phyloP scores from a whole-genome alignment of 2,888 invertebrate species.

The Xanthia togata region DNA sequence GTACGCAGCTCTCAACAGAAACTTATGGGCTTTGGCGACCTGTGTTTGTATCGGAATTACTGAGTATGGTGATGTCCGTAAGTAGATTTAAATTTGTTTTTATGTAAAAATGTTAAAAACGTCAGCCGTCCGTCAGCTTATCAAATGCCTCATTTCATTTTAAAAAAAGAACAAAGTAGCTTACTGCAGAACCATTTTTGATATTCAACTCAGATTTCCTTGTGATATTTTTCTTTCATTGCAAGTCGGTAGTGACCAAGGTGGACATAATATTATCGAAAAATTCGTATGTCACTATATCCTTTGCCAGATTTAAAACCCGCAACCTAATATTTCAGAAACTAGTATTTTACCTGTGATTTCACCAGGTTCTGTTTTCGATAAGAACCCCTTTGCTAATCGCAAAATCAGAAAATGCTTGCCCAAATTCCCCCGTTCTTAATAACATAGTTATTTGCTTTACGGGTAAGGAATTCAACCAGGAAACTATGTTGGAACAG shows the following conservation, averaged over 20 bases:
- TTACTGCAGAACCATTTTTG: no score
- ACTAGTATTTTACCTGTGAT: no score
- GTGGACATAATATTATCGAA: neutral
- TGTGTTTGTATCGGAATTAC: slow-evolving; percentile 41
- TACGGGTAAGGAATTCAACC: slow-evolving; percentile 3
- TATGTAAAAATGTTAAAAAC: neutral
- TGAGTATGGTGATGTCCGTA: slow-evolving; percentile 56
- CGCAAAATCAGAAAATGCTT: neutral
- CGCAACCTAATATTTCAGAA: no score
- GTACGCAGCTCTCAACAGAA: slow-evolving; percentile 52
- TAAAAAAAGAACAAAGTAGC: neutral
- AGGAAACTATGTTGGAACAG: slow-evolving; percentile 44
- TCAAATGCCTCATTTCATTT: slow-evolving; percentile 3
- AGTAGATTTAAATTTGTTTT: slow-evolving; percentile 12
- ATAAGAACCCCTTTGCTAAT: neutral
- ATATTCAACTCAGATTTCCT: neutral
- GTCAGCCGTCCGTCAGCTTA: no score
- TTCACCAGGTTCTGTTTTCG: neutral
- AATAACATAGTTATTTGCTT: slow-evolving; percentile 28
- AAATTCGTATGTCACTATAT: neutral
- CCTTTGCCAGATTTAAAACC: neutral
- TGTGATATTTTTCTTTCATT: neutral
- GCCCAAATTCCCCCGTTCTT: neutral
- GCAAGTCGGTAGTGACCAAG: neutral
- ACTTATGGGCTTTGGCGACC: slow-evolving; percentile 54